phyloP scores from a whole-genome alignment of 2,797 vertebrate genomes.

The Enteromius argenteus region DNA sequence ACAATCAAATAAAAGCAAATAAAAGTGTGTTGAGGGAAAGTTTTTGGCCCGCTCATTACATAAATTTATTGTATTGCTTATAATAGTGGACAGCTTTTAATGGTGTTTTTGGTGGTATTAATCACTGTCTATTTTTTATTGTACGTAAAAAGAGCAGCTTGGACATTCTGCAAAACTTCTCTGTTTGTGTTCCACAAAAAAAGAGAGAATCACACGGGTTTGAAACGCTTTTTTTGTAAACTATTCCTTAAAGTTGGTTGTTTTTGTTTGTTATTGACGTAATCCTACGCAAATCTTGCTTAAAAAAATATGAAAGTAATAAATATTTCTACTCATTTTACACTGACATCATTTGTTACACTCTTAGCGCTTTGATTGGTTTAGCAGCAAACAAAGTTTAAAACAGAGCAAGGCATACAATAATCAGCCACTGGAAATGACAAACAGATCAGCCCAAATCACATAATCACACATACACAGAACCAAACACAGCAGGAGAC shows the following conservation, averaged over 20 bases:
- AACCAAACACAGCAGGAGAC: constrained; percentile 6
- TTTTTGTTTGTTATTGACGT: background rate
- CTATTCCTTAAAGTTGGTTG: background rate
- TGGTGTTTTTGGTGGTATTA: background rate
- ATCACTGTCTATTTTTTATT: background rate
- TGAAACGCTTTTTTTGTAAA: background rate
- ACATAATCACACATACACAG: background rate
- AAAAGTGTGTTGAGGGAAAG: background rate
- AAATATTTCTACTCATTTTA: constrained; percentile 9
- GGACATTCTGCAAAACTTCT: background rate
- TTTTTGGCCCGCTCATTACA: background rate
- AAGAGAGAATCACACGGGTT: no score
- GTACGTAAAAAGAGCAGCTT: constrained; percentile 7
- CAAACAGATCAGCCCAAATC: constrained; percentile 22
- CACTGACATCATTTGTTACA: constrained; percentile 22
- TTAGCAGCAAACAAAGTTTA: constrained; percentile 36
- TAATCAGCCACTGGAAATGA: constrained; percentile 27
- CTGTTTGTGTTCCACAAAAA: background rate
- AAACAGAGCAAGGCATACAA: constrained; percentile 31
- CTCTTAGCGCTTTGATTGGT: constrained; percentile 25
- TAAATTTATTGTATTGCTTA: background rate
- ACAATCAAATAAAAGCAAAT: background rate
- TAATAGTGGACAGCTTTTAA: background rate
- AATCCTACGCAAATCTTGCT: no score
- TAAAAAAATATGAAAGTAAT: background rate